phyloP scores from a whole-genome alignment of 1,140 invertebrate species.

The Bombus vancouverensis region DNA sequence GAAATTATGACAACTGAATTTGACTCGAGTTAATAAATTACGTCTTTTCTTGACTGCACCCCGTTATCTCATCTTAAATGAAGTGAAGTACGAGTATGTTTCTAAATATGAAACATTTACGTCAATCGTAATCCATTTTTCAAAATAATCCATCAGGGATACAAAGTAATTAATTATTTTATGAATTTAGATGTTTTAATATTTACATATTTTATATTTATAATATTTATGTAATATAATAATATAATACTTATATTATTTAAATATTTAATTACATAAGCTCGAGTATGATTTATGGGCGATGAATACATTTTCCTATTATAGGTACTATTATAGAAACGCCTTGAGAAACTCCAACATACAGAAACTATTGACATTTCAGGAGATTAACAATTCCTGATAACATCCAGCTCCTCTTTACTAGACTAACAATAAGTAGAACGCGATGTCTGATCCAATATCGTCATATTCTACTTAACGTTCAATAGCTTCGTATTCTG shows the following conservation, averaged over 20 bases:
- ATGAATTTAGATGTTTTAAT: no score
- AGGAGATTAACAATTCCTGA: constrained; percentile 47
- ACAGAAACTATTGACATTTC: constrained; percentile 24
- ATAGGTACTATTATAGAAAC: constrained; percentile 13
- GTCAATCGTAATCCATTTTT: neutral
- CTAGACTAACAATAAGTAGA: neutral
- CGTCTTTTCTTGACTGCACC: neutral
- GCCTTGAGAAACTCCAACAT: constrained; percentile 27
- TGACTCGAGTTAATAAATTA: neutral
- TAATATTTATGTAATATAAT: no score
- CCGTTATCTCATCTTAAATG: neutral
- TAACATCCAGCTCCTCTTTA: neutral
- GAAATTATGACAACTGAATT: neutral
- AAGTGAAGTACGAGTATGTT: neutral
- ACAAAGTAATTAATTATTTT: neutral
- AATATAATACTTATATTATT: no score
- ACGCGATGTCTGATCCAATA: neutral
- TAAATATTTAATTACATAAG: neutral
- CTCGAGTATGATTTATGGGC: neutral
- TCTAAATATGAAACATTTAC: neutral
- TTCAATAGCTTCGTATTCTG: no score
- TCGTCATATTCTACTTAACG: neutral
- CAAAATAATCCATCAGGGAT: neutral
- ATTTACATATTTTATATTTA: no score
- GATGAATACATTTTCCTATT: neutral